phyloP scores from a whole-genome alignment of 2,888 invertebrate genomes.

The Chloroclystis v-ata region DNA sequence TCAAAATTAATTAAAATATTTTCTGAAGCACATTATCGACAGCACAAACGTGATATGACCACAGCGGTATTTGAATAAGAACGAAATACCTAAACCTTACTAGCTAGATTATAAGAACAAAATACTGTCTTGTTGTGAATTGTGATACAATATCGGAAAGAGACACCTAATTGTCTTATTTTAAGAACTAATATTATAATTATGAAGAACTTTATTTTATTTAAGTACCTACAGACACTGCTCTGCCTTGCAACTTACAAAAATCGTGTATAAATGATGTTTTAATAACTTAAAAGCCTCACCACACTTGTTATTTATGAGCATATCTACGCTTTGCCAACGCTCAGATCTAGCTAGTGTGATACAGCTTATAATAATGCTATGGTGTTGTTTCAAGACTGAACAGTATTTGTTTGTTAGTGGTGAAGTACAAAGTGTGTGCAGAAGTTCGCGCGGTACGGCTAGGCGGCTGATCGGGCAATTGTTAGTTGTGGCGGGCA shows the following conservation, averaged over 20 bases:
- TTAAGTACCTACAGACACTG: slow-evolving; percentile 40
- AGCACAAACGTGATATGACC: slow-evolving; percentile 70
- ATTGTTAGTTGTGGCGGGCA: slow-evolving; percentile 36
- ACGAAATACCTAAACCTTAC: slow-evolving; percentile 60
- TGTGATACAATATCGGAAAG: slow-evolving; percentile 73
- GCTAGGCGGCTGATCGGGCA: slow-evolving; percentile 47
- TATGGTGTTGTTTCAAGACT: slow-evolving; percentile 25
- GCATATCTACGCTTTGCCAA: no score
- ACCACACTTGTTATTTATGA: no score
- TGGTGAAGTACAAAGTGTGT: slow-evolving; percentile 71
- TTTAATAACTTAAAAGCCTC: no score
- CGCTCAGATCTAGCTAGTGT: no score
- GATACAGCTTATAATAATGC: no score
- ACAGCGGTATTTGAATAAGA: slow-evolving; percentile 72
- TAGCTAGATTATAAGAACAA: slow-evolving; percentile 77
- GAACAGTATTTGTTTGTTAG: slow-evolving; percentile 35
- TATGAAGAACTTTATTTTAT: slow-evolving; percentile 45
- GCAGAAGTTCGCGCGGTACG: slow-evolving; percentile 73
- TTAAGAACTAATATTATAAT: slow-evolving; percentile 39
- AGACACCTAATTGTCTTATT: slow-evolving; percentile 64
- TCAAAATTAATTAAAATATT: slow-evolving; percentile 63
- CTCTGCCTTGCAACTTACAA: slow-evolving; percentile 28
- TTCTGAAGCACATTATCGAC: slow-evolving; percentile 72
- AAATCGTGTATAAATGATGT: no score
- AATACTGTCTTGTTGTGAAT: slow-evolving; percentile 77